Evolutionary conservation across 2,888 invertebrate species (phyloP), one percentile per base, ranked within the genome.

Genomic region (Lochmaea crataegi): DNA sequence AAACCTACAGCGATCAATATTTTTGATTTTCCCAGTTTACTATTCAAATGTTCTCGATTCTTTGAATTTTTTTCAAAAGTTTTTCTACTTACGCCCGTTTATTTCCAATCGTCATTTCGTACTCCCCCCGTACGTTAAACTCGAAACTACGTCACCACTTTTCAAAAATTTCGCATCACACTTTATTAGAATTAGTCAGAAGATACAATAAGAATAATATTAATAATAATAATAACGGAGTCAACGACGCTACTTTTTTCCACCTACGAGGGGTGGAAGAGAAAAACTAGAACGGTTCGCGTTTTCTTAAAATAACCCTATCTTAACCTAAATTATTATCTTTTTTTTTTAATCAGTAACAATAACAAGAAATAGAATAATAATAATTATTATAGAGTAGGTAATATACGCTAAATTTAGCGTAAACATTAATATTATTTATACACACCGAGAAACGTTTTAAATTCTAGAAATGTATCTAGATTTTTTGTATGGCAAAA

Each of bases 361-460:
- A 74, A 74, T 56, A 77, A 72, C 72, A 71, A 77, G 63, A 75
- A 72, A 68, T 72, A 77, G 65, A 51, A 48, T 42, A n/a, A n/a
- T n/a, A n/a, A n/a, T n/a, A n/a, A n/a, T n/a, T n/a, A 42, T 7
- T 45, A 22, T 22, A 57, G 32, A 32, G 32, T 7, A 7, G 32
- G 18, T 65, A 45, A 69, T 57, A 73, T 73, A 73, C 67, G 73
- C 66, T 67, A 56, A 61, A 42, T 69, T 57, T 67, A 73, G 76
- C 74, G 74, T 74, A 73, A 69, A 11, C 45, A 45, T 45, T 45
- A 45, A 58, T 71, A 71, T 68, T 67, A 32, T 32, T 32, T 32
- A 71, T 73, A 74, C 45, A 68, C 72, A 71, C 63, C 58, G 66
- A 63, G n/a, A 69, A 65, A 10, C 26, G 5, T 32, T 32, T 32